phyloP scores from a whole-genome alignment of 53 echinoderm and acorn worm genomes.

The Paelopatides confundens region DNA sequence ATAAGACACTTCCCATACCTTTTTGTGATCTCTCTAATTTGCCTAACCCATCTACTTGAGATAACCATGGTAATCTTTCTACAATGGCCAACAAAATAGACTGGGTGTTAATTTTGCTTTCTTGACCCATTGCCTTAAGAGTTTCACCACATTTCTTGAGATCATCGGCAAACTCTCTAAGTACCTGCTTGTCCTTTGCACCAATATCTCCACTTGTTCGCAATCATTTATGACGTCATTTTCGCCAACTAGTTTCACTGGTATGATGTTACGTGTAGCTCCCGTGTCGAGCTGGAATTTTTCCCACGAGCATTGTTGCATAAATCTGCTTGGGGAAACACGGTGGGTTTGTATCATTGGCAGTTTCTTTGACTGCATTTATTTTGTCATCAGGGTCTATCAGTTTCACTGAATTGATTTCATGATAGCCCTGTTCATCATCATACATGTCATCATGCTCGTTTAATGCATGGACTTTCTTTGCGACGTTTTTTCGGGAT shows the following conservation, averaged over 20 bases:
- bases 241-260: too few relatives aligned
- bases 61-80: constrained; percentile 48
- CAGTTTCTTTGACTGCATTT: too few relatives aligned
- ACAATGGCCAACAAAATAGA: constrained; percentile 11
- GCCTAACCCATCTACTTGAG: constrained; percentile 52
- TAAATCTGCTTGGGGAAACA: neutral
- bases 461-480: neutral
- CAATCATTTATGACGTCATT: too few relatives aligned
- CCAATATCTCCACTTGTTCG: too few relatives aligned
- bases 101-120: constrained; percentile 36
- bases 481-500: too few relatives aligned
- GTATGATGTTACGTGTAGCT: too few relatives aligned
- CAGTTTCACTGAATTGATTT: neutral
- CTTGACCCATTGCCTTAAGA: constrained; percentile 50
- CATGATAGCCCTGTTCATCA: neutral
- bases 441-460: neutral
- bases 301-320: neutral
- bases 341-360: neutral
- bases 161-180: constrained; percentile 61
- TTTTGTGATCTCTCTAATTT: constrained; percentile 14
- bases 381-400: too few relatives aligned
- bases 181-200: constrained; percentile 5
- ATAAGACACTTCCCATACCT: neutral
- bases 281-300: neutral
- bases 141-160: constrained; percentile 46